Evolutionary conservation across 1,140 invertebrate genomes (phyloP).

Genomic region (Gonioctena quinquepunctata): DNA sequence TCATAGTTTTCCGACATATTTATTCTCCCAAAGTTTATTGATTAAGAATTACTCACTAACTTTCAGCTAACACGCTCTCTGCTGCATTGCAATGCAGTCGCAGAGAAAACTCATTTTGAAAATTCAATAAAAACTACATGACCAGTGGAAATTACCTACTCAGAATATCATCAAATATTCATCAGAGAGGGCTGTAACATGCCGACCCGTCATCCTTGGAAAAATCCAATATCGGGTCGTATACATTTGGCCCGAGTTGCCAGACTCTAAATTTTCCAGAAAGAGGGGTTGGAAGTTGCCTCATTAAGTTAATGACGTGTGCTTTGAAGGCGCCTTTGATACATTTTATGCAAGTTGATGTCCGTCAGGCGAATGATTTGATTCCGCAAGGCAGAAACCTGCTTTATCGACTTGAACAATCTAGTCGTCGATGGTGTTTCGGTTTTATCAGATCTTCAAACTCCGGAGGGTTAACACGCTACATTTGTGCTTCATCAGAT

Average conservation of each 20-base stretch:
- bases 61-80: no score
- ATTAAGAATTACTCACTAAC: no score
- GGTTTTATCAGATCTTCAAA: constrained; percentile 39
- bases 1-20: no score
- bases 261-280: constrained; percentile 20
- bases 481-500: constrained; percentile 36
- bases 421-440: constrained; percentile 30
- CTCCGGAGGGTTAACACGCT: constrained; percentile 38
- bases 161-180: constrained; percentile 27
- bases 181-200: constrained; percentile 26
- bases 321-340: constrained; percentile 36
- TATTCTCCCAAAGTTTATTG: no score
- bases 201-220: constrained; percentile 14
- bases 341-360: constrained; percentile 42
- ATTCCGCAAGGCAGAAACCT: constrained; percentile 35
- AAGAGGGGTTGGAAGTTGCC: constrained; percentile 30
- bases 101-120: no score
- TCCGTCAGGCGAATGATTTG: constrained; percentile 41
- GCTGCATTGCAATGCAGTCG: no score
- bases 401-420: constrained; percentile 39
- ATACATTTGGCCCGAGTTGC: background rate
- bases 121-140: no score
- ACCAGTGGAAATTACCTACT: constrained; percentile 19
- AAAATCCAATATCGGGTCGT: constrained; percentile 25
- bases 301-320: constrained; percentile 44